Conservation (phyloP, 1,140 invertebrate species). For the Drosophila suzukii region DNA sequence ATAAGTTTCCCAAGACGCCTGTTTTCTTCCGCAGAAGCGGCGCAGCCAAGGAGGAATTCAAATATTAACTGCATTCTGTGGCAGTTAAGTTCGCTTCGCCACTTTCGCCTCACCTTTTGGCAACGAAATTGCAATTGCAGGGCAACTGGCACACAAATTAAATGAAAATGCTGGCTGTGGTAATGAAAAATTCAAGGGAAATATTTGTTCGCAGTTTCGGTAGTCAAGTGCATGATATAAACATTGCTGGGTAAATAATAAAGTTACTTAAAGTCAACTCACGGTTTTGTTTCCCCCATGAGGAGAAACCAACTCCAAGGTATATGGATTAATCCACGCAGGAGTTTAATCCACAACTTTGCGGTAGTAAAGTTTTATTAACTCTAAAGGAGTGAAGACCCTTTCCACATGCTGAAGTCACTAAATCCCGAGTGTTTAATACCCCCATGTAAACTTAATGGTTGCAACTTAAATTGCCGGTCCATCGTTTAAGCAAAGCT, state of each 20-base stretch:
- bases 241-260: slow-evolving; percentile 17
- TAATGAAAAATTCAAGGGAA: slow-evolving; percentile 30
- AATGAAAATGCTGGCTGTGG: slow-evolving; percentile 23
- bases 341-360: slow-evolving; percentile 11
- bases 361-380: slow-evolving; percentile 45
- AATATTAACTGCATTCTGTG: slow-evolving; percentile 58
- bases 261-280: slow-evolving; percentile 22
- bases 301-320: not conserved
- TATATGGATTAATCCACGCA: slow-evolving; percentile 1
- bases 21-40: not conserved
- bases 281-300: slow-evolving; percentile 10
- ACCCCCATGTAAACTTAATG: slow-evolving; percentile 31
- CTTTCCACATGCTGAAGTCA: slow-evolving; percentile 19
- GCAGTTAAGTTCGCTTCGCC: slow-evolving; percentile 51
- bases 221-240: slow-evolving; percentile 15
- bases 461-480: slow-evolving; percentile 23
- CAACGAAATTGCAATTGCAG: slow-evolving; percentile 48
- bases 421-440: slow-evolving; percentile 40
- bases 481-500: slow-evolving; percentile 28
- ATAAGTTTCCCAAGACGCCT: slow-evolving; percentile 21
- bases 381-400: slow-evolving; percentile 8
- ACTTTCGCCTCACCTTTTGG: slow-evolving; percentile 18
- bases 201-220: slow-evolving; percentile 28
- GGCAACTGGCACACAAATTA: slow-evolving; percentile 31
- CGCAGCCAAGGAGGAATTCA: slow-evolving; percentile 30